Conservation (phyloP, 1,140 invertebrate genomes). For the Sitobion miscanthi region DNA sequence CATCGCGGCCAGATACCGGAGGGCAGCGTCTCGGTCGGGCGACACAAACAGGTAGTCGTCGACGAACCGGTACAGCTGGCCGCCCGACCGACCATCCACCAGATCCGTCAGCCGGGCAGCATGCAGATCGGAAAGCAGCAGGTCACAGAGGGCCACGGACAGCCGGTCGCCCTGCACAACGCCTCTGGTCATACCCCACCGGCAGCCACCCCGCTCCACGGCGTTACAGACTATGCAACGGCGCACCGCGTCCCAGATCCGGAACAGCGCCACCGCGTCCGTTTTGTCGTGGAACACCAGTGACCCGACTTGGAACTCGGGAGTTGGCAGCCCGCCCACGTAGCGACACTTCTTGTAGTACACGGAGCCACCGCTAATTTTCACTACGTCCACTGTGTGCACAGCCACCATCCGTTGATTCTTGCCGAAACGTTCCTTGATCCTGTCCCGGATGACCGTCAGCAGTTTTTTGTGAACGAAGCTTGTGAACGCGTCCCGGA, state of each 20-base stretch:
- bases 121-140: conserved; percentile 23
- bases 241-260: background rate
- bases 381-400: conserved; percentile 17
- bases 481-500: conserved; percentile 41
- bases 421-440: background rate
- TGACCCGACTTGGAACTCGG: background rate
- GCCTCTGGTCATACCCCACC: background rate
- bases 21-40: background rate
- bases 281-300: conserved; percentile 21
- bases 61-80: background rate
- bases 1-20: background rate
- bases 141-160: conserved; percentile 23
- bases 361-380: background rate
- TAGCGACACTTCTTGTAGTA: background rate
- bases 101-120: background rate
- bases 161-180: conserved; percentile 36
- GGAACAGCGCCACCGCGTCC: background rate
- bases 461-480: background rate
- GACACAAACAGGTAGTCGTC: conserved; percentile 51
- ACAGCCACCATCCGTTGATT: background rate
- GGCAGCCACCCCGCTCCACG: background rate
- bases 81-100: background rate
- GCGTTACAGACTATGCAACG: background rate
- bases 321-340: background rate
- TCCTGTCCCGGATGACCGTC: background rate